Evolutionary conservation across 2,888 invertebrate genomes (phyloP).

Genomic region (Netelia virgata): DNA sequence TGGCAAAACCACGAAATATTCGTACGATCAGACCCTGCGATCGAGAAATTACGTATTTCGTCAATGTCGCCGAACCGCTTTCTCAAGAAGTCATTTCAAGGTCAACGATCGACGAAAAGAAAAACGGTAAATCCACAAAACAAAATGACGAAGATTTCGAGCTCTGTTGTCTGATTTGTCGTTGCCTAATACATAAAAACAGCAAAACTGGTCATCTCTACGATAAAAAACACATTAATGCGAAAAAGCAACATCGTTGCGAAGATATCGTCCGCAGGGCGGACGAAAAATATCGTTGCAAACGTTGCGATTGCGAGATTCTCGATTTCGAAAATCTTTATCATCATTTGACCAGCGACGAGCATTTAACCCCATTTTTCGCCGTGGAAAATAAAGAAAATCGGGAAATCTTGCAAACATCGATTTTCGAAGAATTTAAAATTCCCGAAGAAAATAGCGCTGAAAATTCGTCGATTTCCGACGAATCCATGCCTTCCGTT

Average conservation of each 20-base stretch:
- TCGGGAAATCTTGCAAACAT: too few species aligned
- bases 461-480: not conserved
- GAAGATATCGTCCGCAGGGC: not conserved
- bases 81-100: not conserved
- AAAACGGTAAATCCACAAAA: not conserved
- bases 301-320: conserved; percentile 4
- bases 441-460: not conserved
- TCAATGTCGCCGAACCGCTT: too few species aligned
- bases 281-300: conserved; percentile 14
- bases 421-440: not conserved
- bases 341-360: not conserved
- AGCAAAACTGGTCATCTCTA: not conserved
- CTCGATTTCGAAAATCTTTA: not conserved
- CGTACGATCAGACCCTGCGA: not conserved
- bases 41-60: not conserved
- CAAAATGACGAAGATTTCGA: not conserved
- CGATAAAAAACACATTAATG: not conserved
- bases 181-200: not conserved
- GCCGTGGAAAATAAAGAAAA: not conserved
- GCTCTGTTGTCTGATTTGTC: conserved; percentile 42
- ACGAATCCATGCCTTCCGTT: not conserved
- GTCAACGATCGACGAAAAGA: not conserved
- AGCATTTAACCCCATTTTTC: not conserved
- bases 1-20: too few species aligned
- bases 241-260: not conserved